Conservation (phyloP, 2,888 invertebrate species). For the Girardia tigrina region DNA sequence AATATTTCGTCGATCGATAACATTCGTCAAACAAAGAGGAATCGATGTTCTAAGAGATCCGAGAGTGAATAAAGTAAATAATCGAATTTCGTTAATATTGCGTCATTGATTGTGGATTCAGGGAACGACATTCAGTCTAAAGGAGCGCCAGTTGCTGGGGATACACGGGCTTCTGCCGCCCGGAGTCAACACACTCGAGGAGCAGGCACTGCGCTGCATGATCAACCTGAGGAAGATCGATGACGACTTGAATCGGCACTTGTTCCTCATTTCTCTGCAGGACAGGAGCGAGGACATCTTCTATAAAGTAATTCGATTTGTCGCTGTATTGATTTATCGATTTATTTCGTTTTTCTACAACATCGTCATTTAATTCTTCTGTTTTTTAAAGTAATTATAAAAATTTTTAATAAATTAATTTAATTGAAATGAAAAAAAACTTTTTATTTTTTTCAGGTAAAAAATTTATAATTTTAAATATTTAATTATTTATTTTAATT, state of each 20-base stretch:
- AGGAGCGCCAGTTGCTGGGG: constrained; percentile 81
- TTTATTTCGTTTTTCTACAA: too few species aligned
- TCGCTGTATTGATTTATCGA: neutral
- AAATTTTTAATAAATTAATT: too few species aligned
- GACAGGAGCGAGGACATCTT: constrained; percentile 91
- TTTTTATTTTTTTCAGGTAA: too few species aligned
- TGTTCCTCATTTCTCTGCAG: constrained; percentile 75
- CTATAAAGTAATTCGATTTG: constrained; percentile 59
- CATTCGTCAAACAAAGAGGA: neutral
- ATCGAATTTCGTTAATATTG: too few species aligned
- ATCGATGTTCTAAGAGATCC: constrained; percentile 11
- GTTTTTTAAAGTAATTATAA: too few species aligned
- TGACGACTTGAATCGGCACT: constrained; percentile 79
- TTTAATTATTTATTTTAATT: too few species aligned
- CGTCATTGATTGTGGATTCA: too few species aligned
- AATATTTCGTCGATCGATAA: neutral
- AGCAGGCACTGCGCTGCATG: constrained; percentile 62
- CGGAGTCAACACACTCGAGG: constrained; percentile 61
- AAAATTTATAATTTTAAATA: too few species aligned
- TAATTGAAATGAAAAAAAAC: too few species aligned
- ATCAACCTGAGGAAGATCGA: constrained; percentile 65
- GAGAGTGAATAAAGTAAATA: constrained; percentile 2
- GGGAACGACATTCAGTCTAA: constrained; percentile 65
- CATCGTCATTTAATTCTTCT: too few species aligned
- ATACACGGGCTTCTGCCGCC: constrained; percentile 89